phyloP scores from a whole-genome alignment of 1,140 invertebrate genomes.

The Myzus persicae region DNA sequence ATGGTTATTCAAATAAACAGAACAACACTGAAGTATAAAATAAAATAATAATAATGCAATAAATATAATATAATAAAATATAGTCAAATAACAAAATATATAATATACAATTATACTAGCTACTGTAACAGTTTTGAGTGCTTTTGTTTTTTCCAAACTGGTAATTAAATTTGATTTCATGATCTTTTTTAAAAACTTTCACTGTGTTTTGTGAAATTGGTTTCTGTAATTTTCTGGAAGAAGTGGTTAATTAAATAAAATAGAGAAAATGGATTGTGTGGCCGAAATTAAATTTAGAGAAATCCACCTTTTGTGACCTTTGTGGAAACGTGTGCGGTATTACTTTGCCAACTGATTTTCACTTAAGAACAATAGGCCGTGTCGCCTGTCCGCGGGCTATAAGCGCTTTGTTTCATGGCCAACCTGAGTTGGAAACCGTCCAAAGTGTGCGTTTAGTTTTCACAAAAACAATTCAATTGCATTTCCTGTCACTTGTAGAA shows the following conservation, averaged over 20 bases:
- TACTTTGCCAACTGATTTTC: conserved; percentile 52
- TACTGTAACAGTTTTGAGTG: neutral
- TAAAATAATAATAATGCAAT: neutral
- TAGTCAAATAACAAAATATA: neutral
- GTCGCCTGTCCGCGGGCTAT: neutral
- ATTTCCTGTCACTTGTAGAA: neutral
- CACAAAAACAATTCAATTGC: conserved; percentile 2
- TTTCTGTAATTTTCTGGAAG: neutral
- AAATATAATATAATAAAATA: neutral
- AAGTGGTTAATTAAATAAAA: conserved; percentile 32
- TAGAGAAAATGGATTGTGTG: neutral
- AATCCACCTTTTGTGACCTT: conserved; percentile 2
- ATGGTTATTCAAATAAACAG: neutral
- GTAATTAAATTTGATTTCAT: neutral
- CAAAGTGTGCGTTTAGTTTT: conserved; percentile 46
- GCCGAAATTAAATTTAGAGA: conserved; percentile 10
- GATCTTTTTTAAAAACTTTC: neutral
- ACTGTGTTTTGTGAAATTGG: neutral
- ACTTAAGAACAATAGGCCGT: conserved; percentile 47
- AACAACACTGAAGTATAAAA: neutral
- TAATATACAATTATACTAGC: neutral
- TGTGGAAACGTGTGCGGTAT: neutral
- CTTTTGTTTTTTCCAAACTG: neutral
- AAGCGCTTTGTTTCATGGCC: conserved; percentile 31
- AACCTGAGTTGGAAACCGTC: conserved; percentile 29